Evolutionary conservation across 1,140 invertebrate genomes (phyloP), one percentile per base, ranked within the genome.

Genomic region (Zaprionus davidi): DNA sequence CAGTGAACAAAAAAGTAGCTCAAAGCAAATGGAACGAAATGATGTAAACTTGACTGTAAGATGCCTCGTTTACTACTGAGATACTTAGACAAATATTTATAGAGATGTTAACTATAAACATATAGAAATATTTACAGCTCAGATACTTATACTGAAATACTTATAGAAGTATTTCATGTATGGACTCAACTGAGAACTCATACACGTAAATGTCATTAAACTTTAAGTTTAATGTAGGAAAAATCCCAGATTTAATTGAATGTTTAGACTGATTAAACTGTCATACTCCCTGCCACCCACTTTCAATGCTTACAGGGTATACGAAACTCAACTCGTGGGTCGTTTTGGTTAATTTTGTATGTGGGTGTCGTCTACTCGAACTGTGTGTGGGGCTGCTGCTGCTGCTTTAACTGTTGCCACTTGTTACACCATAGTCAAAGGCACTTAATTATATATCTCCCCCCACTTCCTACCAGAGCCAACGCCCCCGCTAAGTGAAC

Each of bases 361-460:
- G 65, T 69, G 57, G 65, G 65, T 69, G 71, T 62, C 38, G n/a
- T 13, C 31, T 56, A 51, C 62, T 24, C 69, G 59, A 56, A 49
- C 31, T 58, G 24, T 56, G 62, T 49, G 49, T n/a, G 55, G 17
- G 46, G 11, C 44, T 38, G 57, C 51, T 31, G 53, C 26, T 57
- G 7, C 28, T 56, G 9, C 34, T 53, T 55, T 9, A 11, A 15
- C 55, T 57, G 38, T 67, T 38, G 53, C n/a, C 26, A 24, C 38
- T 58, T 46, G 53, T 26, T 56, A 15, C 51, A 57, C 62, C 67
- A 66, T 55, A 75, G 66, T 73, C 71, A 51, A 62, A 71, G 63
- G 53, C 76, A 68, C 69, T 82, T 86, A 82, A 86, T 87, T 86
- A 86, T 79, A 66, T 68, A 24, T 28, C 44, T n/a, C 46, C 56